Conservation (phyloP, 2,113 vertebrate species). For the Sebastes fasciatus region DNA sequence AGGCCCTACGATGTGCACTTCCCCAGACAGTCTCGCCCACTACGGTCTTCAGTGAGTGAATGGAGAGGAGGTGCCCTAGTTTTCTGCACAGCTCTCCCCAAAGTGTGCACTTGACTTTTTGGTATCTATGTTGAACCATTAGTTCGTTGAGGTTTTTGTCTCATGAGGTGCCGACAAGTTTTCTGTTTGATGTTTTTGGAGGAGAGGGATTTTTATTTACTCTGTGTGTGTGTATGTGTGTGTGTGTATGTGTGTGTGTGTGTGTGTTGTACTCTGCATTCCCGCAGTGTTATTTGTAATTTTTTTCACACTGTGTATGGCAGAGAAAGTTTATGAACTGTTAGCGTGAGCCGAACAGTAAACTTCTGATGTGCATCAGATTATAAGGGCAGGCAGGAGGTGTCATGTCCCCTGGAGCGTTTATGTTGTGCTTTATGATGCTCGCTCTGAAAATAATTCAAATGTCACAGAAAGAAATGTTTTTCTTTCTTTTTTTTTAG, state of each 20-base stretch:
- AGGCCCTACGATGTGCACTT: background rate
- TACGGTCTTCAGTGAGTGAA: background rate
- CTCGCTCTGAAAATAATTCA: background rate
- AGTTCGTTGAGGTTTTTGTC: constrained; percentile 11
- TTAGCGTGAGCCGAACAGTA: background rate
- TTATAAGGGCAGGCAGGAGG: constrained; percentile 9
- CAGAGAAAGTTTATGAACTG: background rate
- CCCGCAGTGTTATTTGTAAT: background rate
- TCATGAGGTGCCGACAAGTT: constrained; percentile 30
- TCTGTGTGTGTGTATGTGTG: background rate
- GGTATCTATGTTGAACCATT: constrained; percentile 4
- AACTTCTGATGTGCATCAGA: background rate
- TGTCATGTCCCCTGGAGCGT: constrained; percentile 1
- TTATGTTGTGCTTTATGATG: background rate
- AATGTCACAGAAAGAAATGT: background rate
- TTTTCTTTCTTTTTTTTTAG: background rate
- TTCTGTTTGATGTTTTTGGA: constrained; percentile 36
- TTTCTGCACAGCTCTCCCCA: constrained; percentile 9
- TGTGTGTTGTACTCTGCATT: background rate
- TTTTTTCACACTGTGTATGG: background rate
- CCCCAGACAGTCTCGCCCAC: background rate
- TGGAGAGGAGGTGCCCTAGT: constrained; percentile 24
- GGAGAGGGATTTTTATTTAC: background rate
- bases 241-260: background rate
- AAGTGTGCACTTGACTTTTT: constrained; percentile 32